These are phyloP conservation scores for Phrixothrix hirtus DNA, from an alignment of 2,888 invertebrate genomes.

Conservation along the genomic window DNA sequence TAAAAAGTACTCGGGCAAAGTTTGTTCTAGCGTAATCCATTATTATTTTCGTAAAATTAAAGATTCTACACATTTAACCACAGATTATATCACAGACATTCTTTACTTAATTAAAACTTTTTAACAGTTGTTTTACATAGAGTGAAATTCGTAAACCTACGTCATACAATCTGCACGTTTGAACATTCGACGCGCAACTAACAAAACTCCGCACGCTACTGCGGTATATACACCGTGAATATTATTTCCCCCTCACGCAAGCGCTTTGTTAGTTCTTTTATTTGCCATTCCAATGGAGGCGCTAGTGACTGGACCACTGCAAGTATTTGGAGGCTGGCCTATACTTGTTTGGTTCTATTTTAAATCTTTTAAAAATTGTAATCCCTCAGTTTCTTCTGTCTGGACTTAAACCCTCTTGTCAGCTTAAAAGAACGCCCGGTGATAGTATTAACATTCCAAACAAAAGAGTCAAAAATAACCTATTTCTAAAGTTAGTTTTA, in stretches of 20 bases:
- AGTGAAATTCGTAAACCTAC: slow-evolving; percentile 4
- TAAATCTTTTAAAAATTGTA: not conserved
- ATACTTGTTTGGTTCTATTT: not conserved
- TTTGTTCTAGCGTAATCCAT: slow-evolving; percentile 3
- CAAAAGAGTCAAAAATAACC: not conserved
- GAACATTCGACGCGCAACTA: slow-evolving; percentile 47
- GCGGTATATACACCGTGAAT: slow-evolving; percentile 46
- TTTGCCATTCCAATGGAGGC: slow-evolving; percentile 30
- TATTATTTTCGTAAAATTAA: slow-evolving; percentile 3
- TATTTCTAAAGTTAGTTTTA: not conserved
- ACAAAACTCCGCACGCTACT: slow-evolving; percentile 44
- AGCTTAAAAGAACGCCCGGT: too few species aligned
- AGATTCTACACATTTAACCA: slow-evolving; percentile 10
- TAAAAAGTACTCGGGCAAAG: not conserved
- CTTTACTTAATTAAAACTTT: slow-evolving; percentile 5
- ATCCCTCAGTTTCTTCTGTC: too few species aligned
- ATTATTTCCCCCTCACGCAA: slow-evolving; percentile 36
- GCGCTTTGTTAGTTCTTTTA: slow-evolving; percentile 37
- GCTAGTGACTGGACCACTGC: slow-evolving; percentile 36
- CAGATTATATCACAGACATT: slow-evolving; percentile 18
- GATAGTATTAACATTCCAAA: not conserved
- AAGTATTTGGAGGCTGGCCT: not conserved
- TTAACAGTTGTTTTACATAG: not conserved
- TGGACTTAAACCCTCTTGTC: too few species aligned
- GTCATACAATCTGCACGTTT: slow-evolving; percentile 26